A percentile compares a stretch with the other conserved stretches of the same genome.
phyloP scores from a whole-genome alignment of 1,140 invertebrate species.

The Drosophila teissieri region DNA sequence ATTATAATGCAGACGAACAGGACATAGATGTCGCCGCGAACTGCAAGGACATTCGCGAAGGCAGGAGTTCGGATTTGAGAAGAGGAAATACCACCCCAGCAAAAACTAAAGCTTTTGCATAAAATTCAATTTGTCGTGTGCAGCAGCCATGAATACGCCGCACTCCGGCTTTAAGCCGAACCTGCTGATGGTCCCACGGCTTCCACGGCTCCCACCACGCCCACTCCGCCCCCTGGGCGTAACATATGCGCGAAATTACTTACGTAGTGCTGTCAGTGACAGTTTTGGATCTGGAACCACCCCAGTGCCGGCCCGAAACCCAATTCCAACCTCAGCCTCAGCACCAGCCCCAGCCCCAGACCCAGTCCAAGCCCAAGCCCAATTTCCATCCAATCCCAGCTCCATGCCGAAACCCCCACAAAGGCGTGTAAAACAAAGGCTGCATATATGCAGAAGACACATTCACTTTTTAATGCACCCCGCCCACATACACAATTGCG shows the following conservation, averaged over 20 bases:
- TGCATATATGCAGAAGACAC: constrained; percentile 58
- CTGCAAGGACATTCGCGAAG: constrained; percentile 19
- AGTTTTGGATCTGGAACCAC: constrained; percentile 53
- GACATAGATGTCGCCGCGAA: constrained; percentile 52
- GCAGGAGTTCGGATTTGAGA: constrained; percentile 28
- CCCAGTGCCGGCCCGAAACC: constrained; percentile 5
- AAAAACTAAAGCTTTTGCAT: constrained; percentile 71
- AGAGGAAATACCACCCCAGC: not conserved
- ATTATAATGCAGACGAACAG: constrained; percentile 69
- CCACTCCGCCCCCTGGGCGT: constrained; percentile 21
- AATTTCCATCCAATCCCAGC: constrained; percentile 17
- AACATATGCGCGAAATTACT: constrained; percentile 82
- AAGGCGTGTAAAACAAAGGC: constrained; percentile 63
- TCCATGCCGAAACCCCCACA: constrained; percentile 10
- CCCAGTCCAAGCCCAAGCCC: constrained; percentile 6
- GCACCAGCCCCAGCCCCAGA: not conserved
- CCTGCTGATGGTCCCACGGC: constrained; percentile 26
- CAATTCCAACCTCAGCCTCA: constrained; percentile 14
- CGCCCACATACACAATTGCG: constrained; percentile 10
- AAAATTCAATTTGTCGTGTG: constrained; percentile 83
- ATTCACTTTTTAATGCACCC: constrained; percentile 61
- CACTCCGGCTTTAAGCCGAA: constrained; percentile 61
- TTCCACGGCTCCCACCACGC: constrained; percentile 4
- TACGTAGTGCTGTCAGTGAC: constrained; percentile 66
- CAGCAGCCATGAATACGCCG: constrained; percentile 79